Evolutionary conservation across 53 echinoderm and acorn worm genomes (phyloP), one percentile per base, ranked within the genome.

Genomic region (Holothuria scabra): DNA sequence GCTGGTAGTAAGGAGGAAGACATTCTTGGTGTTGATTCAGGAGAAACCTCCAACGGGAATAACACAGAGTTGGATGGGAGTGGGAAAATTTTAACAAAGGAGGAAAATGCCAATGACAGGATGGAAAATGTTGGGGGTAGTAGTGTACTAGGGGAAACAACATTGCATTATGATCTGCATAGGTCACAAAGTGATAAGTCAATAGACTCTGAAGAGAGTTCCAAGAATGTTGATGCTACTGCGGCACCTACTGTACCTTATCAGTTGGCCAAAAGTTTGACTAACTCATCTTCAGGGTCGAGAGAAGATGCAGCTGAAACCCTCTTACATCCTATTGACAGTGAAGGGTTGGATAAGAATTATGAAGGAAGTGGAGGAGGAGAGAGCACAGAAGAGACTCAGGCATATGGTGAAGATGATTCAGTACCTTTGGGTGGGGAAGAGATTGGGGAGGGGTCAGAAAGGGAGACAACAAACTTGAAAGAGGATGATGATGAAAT

Each of bases 361-460:
- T 21, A 56, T 16, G 52, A 32, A 30, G 25, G n/a, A 25, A 24
- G 24, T 16, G 72, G 1, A 13, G 46, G 21, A 44, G 24, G 37
- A 6, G 72, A 72, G 12, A 14, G 58, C 57, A 57, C 67, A 23
- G 91, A 88, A 49, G 60, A 75, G 61, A 91, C 88, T 20, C 91
- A 91, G 61, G 88, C 91, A 1, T 88, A 88, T 75, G 88, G 88
- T 24, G 21, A 83, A 28, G 82, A 83, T 48, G 87, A 30, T 25
- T 16, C 81, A 60, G 81, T 26, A 65, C 65, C 65, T 24, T 14
- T 35, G 32, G 69, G 69, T 32, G 23, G 10, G 71, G 23, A 5
- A 18, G 12, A 37, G n/a, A n/a, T n/a, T n/a, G n/a, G n/a, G 71
- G 64, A 20, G 46, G 49, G 46, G 10, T 12, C 4, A 60, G 61